Evolutionary conservation across 2,797 vertebrate species (phyloP), one percentile per base, ranked within the genome.

Genomic region (Eulemur albifrons): DNA sequence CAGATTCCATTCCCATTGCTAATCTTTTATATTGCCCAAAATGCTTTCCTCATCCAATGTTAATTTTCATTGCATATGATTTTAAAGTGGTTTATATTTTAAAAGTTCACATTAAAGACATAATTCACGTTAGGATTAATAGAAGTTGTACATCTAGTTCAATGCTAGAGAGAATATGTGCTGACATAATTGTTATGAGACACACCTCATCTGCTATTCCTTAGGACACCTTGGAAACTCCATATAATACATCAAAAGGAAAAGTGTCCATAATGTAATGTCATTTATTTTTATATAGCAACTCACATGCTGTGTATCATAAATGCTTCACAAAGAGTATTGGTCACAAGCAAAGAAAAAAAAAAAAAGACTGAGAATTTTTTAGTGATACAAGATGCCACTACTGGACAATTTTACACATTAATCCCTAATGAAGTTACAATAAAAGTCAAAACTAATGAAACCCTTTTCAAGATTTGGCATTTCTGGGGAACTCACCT

Each of bases 21-120:
- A 85, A 92, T 95, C 84, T 97, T 6, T 15, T 95, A 43, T 92
- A 25, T 52, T 30, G 92, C 20, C 14, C 27, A 70, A 45, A 95
- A 82, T 7, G 73, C 13, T 96, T 93, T 91, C 17, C 45, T 87
- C 20, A 94, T 73, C 73, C 92, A 57, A 84, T 69, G 43, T 4
- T 86, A 92, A 94, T 72, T 52, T 25, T 43, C 30, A 0, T 72
- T 75, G 18, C 65, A 81, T 81, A 87, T 96, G 83, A 85, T 93
- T 96, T 93, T 92, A 59, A 0, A 59, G 3, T 67, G 17, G 30
- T 50, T 72, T 92, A 32, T 21, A 86, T 50, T 93, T 92, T 69
- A 45, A 35, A 80, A 57, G 20, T 67, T 27, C 67, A 48, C 9
- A 27, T 77, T 81, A 21, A 32, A 73, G 81, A 73, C 25, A 70